phyloP scores from a whole-genome alignment of 2,888 invertebrate species.

The Pandemis heparana region DNA sequence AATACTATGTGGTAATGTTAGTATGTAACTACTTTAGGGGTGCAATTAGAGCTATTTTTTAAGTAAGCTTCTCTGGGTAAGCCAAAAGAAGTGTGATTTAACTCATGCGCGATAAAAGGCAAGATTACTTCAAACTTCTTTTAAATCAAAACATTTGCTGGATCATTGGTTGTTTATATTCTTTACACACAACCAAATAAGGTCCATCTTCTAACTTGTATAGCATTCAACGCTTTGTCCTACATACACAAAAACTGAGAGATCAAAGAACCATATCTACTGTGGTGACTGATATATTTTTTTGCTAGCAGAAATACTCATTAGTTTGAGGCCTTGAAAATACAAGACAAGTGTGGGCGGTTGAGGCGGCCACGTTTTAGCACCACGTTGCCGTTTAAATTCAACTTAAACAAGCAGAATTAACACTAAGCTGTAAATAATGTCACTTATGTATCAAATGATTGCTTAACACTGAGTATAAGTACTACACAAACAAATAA shows the following conservation, averaged over 20 bases:
- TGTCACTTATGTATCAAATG: constrained; percentile 30
- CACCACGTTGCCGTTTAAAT: constrained; percentile 53
- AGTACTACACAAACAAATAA: constrained; percentile 14
- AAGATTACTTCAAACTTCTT: too few relatives aligned
- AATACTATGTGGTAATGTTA: not conserved
- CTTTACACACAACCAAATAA: not conserved
- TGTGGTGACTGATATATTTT: constrained; percentile 36
- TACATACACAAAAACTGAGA: constrained; percentile 34
- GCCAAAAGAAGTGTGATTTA: too few relatives aligned
- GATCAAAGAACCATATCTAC: constrained; percentile 39
- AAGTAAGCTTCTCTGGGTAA: too few relatives aligned
- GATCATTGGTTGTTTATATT: not conserved
- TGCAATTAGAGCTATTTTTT: too few relatives aligned
- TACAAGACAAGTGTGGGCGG: constrained; percentile 60
- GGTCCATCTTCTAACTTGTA: not conserved
- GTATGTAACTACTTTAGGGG: too few relatives aligned
- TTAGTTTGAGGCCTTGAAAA: constrained; percentile 69
- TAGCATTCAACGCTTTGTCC: constrained; percentile 30
- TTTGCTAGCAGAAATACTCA: constrained; percentile 49
- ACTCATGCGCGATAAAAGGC: too few relatives aligned
- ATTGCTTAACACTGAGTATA: constrained; percentile 30
- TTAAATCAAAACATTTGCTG: not conserved
- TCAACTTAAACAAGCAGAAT: constrained; percentile 31
- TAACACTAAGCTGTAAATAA: constrained; percentile 44
- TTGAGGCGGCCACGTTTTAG: constrained; percentile 64